Base-by-base conservation (phyloP, 2,888 invertebrate species). In the Teleiodes luculella region DNA sequence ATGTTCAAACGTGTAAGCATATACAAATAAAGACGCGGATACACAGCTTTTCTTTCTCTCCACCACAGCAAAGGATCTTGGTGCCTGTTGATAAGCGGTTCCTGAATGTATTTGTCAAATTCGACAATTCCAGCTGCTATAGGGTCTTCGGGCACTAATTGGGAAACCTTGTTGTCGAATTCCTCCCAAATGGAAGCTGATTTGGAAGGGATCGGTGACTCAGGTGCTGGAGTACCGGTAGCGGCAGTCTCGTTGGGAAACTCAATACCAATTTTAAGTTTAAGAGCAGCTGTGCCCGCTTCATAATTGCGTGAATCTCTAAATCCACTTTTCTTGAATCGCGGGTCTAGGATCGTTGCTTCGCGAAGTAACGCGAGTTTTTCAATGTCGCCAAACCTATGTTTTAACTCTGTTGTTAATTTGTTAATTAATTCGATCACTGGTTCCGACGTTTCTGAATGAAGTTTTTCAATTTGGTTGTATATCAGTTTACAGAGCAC, bases 401-500 rank as follows among this genome's bases (percentile, higher is more conserved):
- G 18, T 18, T 18, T 33, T n/a, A 48, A 18, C 16, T 48, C 16
- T 1, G 11, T 13, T 16, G 33, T 35, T 35, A 48, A 11, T 10
- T 5, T 14, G 1, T 1, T 16, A 1, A 48, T 16, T 35, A 48
- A 20, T 2, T 35, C 10, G 8, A 13, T n/a, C 1, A 47, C 13
- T 3, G 28, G n/a, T 11, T 3, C 6, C 14, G 13, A 30, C 13
- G 28, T 14, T 3, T 18, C 31, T 28, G 14, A 30, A 7, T 47
- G 3, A 13, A 47, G n/a, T 28, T 14, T 11, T 30, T 14, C n/a
- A 13, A 47, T 28, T 4, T 49, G 35, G 41, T 16, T 13, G 2
- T 20, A 4, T 16, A 57, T 55, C 31, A 63, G 10, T 54, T 63
- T 61, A 10, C 57, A 58, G 52, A 36, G 54, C 2, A 61, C 56